Evolutionary conservation across 2,888 invertebrate genomes (phyloP).

Genomic region (Troilus luridus): DNA sequence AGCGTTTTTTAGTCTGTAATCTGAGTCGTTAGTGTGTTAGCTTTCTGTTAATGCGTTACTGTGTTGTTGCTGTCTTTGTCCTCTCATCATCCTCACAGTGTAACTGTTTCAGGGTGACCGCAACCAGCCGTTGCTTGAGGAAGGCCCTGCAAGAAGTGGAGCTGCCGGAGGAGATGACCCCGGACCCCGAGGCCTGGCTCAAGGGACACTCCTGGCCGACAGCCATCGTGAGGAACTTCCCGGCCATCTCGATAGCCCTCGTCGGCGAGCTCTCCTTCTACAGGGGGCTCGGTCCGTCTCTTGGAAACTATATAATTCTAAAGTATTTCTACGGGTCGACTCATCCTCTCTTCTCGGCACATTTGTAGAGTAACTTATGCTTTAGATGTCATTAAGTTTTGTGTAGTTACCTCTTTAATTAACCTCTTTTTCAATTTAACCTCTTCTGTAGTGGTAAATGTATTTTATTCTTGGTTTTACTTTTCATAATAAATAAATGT

Average conservation of each 20-base stretch:
- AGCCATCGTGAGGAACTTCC: slow-evolving; percentile 51
- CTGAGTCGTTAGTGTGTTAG: no score
- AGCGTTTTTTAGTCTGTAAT: no score
- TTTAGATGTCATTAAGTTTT: not conserved
- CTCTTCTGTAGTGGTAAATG: no score
- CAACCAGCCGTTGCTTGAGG: slow-evolving; percentile 5
- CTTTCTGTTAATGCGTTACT: no score
- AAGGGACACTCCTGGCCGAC: slow-evolving; percentile 50
- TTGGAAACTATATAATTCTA: slow-evolving; percentile 33
- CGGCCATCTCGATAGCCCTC: slow-evolving; percentile 21
- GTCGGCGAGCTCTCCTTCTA: slow-evolving; percentile 32
- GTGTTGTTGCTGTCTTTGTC: no score
- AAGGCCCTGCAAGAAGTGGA: slow-evolving; percentile 45
- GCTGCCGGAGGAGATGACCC: slow-evolving; percentile 14
- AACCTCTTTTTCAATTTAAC: not conserved
- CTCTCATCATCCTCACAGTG: not conserved
- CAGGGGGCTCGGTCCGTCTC: slow-evolving; percentile 51
- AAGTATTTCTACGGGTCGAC: not conserved
- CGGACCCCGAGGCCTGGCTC: slow-evolving; percentile 50
- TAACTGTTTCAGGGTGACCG: not conserved
- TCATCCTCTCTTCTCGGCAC: slow-evolving; percentile 17
- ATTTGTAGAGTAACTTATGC: slow-evolving; percentile 3
- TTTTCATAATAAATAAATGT: no score
- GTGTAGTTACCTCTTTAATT: not conserved
- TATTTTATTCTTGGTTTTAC: no score